Evolutionary conservation across 2,113 vertebrate genomes (phyloP), one percentile per base, ranked within the genome.

Genomic region (Suricata suricatta): DNA sequence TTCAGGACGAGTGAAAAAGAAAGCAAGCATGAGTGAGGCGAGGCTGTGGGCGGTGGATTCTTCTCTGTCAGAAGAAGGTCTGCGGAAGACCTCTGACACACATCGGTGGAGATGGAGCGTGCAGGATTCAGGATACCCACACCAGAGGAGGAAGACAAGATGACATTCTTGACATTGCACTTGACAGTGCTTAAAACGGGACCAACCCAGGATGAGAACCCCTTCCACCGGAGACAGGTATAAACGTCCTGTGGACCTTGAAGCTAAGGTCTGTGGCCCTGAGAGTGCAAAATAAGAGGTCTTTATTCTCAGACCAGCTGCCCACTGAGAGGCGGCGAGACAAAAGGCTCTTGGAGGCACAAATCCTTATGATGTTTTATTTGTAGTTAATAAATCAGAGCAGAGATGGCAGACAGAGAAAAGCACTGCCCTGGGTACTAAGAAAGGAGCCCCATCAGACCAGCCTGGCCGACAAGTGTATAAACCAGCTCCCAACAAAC

Each of bases 291-390:
- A 87, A 54, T 21, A 82, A 57, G 29, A 85, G 41, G n/a, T 85
- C 72, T 95, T 93, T 85, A 76, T 71, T 86, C 76, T 92, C 74
- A 94, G 69, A 76, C 54, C 68, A 87, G 63, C 54, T 4, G 33
- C 80, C 66, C 10, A 27, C 77, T 77, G 14, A 11, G 17, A 35
- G 68, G 38, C 87, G 89, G 82, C 0, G 35, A 90, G 80, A 92
- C 82, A 63, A 83, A 64, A 29, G 52, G 66, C 29, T 91, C 76
- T 84, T 7, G 0, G 87, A 83, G n/a, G 72, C 69, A 83, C 41
- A 41, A 41, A 79, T 85, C 81, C 29, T 64, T 91, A 72, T 7
- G 80, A 84, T 96, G 47, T 74, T 96, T 96, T 33, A 95, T 84
- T 57, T 76, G 11, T 9, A 16, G 88, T 68, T 86, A 88, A 77